These are phyloP conservation scores for Philereme vetulata DNA, from an alignment of 2,888 invertebrate genomes.

Conservation along the genomic window DNA sequence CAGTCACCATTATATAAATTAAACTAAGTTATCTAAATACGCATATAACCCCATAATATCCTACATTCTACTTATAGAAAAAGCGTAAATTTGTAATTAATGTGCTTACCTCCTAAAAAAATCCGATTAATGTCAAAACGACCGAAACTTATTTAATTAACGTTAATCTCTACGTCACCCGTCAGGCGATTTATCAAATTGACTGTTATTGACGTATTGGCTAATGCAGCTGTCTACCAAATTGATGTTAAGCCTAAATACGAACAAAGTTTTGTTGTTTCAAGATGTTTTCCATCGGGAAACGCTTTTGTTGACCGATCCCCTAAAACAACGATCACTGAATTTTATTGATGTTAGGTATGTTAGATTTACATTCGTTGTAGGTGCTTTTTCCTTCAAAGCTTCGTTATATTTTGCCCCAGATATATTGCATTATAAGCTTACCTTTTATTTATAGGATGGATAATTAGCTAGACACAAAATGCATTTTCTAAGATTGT, in stretches of 20 bases:
- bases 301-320: slow-evolving; percentile 37
- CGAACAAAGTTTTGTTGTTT: slow-evolving; percentile 40
- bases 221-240: slow-evolving; percentile 58
- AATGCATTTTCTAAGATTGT: too few relatives aligned
- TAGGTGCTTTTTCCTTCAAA: slow-evolving; percentile 1
- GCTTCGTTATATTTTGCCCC: too few relatives aligned
- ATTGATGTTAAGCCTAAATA: slow-evolving; percentile 41
- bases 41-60: too few relatives aligned
- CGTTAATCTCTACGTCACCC: slow-evolving; percentile 24
- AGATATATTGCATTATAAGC: too few relatives aligned
- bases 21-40: too few relatives aligned
- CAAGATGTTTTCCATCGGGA: slow-evolving; percentile 36
- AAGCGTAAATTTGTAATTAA: too few relatives aligned
- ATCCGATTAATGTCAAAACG: too few relatives aligned
- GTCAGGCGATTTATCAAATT: slow-evolving; percentile 34
- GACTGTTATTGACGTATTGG: slow-evolving; percentile 49
- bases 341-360: slow-evolving; percentile 30
- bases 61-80: too few relatives aligned
- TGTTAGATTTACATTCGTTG: slow-evolving; percentile 25
- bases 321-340: slow-evolving; percentile 33
- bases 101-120: too few relatives aligned
- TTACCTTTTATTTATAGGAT: too few relatives aligned
- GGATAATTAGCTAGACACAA: too few relatives aligned
- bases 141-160: slow-evolving; percentile 1
- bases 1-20: too few relatives aligned